Conservation (phyloP, 2,113 vertebrate species). For the Syngnathus floridae region DNA sequence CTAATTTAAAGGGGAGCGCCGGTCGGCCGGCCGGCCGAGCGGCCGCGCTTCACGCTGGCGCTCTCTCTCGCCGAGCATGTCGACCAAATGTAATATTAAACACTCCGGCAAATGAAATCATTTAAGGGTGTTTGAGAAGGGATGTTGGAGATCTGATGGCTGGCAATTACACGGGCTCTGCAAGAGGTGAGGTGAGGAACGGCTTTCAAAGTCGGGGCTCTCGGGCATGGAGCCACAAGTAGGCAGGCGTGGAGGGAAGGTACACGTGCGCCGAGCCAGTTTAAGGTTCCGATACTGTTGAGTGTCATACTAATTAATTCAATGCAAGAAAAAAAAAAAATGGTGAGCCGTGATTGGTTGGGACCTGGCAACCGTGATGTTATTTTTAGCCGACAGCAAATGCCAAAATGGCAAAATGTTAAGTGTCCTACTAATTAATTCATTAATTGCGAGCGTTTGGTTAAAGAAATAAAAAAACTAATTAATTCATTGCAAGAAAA, state of each 20-base stretch:
- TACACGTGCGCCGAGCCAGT: not conserved
- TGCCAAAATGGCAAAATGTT: no score
- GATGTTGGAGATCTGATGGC: conserved; percentile 51
- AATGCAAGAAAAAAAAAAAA: no score
- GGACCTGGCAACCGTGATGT: no score
- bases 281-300: not conserved
- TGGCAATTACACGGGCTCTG: conserved; percentile 54
- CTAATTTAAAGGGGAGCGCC: conserved; percentile 48
- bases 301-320: no score
- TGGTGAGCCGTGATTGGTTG: no score
- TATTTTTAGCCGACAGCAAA: no score
- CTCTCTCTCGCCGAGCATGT: conserved; percentile 35
- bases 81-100: conserved; percentile 65
- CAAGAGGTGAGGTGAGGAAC: conserved; percentile 46
- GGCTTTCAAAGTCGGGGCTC: conserved; percentile 39
- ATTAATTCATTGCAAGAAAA: no score
- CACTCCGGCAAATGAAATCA: conserved; percentile 61
- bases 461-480: no score
- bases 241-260: not conserved
- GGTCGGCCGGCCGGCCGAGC: not conserved
- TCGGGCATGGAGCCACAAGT: not conserved
- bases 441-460: no score
- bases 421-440: no score
- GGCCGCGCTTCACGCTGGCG: conserved; percentile 20
- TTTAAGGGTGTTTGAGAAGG: conserved; percentile 56